Evolutionary conservation across 2,888 invertebrate species (phyloP).

Genomic region (Phortica okadai): DNA sequence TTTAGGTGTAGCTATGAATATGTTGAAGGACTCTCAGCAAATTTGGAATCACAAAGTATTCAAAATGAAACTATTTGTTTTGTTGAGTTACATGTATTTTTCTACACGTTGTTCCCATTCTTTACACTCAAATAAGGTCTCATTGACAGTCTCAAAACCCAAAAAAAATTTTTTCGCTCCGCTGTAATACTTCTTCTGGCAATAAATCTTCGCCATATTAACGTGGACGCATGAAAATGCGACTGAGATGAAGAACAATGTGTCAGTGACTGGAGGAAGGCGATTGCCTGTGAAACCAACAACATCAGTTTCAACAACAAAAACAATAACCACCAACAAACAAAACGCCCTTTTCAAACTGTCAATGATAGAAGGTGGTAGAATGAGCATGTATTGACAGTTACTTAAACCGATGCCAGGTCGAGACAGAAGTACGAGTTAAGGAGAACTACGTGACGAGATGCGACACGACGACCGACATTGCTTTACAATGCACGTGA

Average conservation of each 20-base stretch:
- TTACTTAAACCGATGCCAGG: slow-evolving; percentile 58
- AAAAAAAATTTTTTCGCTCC: background rate
- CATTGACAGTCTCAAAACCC: background rate
- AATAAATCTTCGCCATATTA: slow-evolving; percentile 68
- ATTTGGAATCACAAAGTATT: too few relatives aligned
- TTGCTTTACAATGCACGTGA: slow-evolving; percentile 59
- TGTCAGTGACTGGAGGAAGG: slow-evolving; percentile 63
- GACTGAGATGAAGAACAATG: slow-evolving; percentile 45
- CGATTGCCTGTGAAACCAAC: background rate
- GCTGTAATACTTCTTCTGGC: slow-evolving; percentile 32
- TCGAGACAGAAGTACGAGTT: slow-evolving; percentile 49
- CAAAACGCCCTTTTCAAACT: slow-evolving; percentile 15
- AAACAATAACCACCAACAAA: background rate
- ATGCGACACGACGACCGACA: background rate
- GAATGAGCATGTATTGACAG: slow-evolving; percentile 62
- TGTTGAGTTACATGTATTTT: background rate
- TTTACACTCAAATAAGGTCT: slow-evolving; percentile 16
- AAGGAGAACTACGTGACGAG: background rate
- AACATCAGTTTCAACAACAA: background rate
- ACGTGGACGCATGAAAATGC: slow-evolving; percentile 66
- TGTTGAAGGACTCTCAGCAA: too few relatives aligned
- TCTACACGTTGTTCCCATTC: background rate
- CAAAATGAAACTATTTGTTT: too few relatives aligned
- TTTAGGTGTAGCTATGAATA: too few relatives aligned
- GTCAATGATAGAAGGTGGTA: slow-evolving; percentile 22